Conservation (phyloP, 1,140 invertebrate genomes). For the Tetraneura akinire region DNA sequence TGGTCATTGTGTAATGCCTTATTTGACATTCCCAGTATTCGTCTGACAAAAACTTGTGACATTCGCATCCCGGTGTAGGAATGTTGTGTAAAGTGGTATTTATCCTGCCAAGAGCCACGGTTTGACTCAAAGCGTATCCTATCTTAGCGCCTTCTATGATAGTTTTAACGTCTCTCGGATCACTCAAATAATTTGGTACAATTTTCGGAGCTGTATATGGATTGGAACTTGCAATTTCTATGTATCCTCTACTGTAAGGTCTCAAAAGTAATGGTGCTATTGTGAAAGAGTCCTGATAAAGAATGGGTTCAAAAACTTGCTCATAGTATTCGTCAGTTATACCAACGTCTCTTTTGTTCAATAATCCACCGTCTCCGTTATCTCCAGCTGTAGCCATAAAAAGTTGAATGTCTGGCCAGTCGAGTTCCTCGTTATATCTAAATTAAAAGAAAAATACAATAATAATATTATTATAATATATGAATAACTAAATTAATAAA, state of each 20-base stretch:
- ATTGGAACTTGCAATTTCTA: constrained; percentile 68
- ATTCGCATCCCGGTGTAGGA: constrained; percentile 60
- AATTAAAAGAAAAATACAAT: neutral
- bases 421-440: constrained; percentile 64
- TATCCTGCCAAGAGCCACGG: constrained; percentile 66
- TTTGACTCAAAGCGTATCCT: constrained; percentile 65
- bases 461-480: too few species aligned
- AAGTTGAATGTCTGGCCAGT: constrained; percentile 77
- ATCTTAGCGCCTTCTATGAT: constrained; percentile 73
- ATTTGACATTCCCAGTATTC: constrained; percentile 71
- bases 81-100: constrained; percentile 62
- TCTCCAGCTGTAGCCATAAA: constrained; percentile 72
- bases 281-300: constrained; percentile 69
- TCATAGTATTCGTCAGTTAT: constrained; percentile 70
- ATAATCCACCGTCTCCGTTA: constrained; percentile 74
- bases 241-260: constrained; percentile 71
- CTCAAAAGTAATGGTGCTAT: constrained; percentile 69
- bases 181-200: constrained; percentile 75
- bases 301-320: constrained; percentile 68
- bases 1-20: constrained; percentile 59
- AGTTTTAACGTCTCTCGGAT: constrained; percentile 9
- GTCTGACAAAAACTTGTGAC: constrained; percentile 64
- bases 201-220: constrained; percentile 74
- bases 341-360: constrained; percentile 68
- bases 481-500: too few species aligned